Percentiles rank a stretch among this genome's conserved stretches.
Evolutionary conservation across 2,888 invertebrate genomes (phyloP).

Genomic region (Polyommatus iphigenia): DNA sequence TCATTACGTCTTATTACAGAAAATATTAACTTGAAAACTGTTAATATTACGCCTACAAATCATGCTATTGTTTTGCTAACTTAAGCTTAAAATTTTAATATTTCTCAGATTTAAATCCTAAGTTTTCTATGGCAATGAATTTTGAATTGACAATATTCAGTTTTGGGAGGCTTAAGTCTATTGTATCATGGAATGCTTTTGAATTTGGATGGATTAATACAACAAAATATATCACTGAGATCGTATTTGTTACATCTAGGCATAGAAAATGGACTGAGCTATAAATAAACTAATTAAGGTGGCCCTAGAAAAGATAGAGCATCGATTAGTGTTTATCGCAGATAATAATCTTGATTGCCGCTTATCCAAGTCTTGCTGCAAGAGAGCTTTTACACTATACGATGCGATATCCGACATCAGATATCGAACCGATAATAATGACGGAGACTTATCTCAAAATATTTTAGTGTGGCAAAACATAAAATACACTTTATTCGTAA

Average conservation of each 20-base stretch:
- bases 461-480: too few relatives aligned
- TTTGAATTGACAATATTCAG: conserved; percentile 15
- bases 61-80: not conserved
- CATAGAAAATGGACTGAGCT: conserved; percentile 6
- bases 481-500: too few relatives aligned
- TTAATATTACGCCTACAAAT: not conserved
- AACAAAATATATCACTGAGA: conserved; percentile 11
- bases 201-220: conserved; percentile 15
- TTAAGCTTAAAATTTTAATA: not conserved
- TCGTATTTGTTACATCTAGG: not conserved
- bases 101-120: not conserved
- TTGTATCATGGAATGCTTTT: conserved; percentile 24
- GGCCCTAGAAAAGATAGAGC: too few relatives aligned
- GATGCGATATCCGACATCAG: not conserved
- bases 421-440: not conserved
- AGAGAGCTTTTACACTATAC: not conserved
- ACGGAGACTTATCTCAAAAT: not conserved
- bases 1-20: not conserved
- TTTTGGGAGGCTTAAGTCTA: conserved; percentile 4
- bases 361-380: not conserved
- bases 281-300: too few relatives aligned
- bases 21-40: not conserved
- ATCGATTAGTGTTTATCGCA: too few relatives aligned
- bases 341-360: too few relatives aligned
- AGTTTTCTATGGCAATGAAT: not conserved